Base-by-base conservation (phyloP, 2,113 vertebrate genomes). In the Epinephelus moara region DNA sequence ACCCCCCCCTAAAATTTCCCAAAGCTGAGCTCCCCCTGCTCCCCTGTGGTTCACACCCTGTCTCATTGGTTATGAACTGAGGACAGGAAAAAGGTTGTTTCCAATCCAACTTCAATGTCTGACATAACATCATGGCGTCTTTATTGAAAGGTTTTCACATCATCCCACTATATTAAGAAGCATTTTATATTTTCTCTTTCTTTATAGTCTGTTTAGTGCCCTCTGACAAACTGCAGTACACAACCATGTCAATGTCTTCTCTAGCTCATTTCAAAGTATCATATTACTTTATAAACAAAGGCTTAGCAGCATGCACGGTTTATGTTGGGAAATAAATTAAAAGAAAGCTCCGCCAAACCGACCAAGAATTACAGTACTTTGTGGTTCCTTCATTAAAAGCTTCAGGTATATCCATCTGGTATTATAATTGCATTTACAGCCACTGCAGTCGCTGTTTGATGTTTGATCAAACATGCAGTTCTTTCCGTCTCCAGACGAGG, bases 401-500 rank as follows among this genome's bases (percentile, higher is more conserved):
- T 75, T 66, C 37, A 9, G 10, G 19, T 59, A 27, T 68, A 55
- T 77, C 71, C 55, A 55, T 56, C 50, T 74, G 14, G 10, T 53
- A 12, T 64, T 55, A 52, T 59, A 21, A 50, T 59, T 61, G 45
- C 18, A 78, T 83, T 66, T 30, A 57, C 50, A 67, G 14, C 50
- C 37, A 11, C 10, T 78, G 47, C 49, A 27, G 47, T 64, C 52
- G 25, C 37, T 27, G 9, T 79, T 52, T 70, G 23, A 49, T 63
- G 27, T 74, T 63, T 47, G 23, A 37, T 40, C 12, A 61, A 63
- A 68, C 33, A 12, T 93, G 94, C 78, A 94, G 75, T 95, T 93
- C 85, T 78, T 21, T 45, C 50, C 55, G 75, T 30, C 19, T 85
- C 94, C 96, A 95, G 91, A 88, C 15, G 82, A 91, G 92, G 95